A percentile compares a stretch with the other conserved stretches of the same genome.
These are phyloP conservation scores for Drosophila infuscata DNA, from an alignment of 2,888 invertebrate species.

Conservation along the genomic window DNA sequence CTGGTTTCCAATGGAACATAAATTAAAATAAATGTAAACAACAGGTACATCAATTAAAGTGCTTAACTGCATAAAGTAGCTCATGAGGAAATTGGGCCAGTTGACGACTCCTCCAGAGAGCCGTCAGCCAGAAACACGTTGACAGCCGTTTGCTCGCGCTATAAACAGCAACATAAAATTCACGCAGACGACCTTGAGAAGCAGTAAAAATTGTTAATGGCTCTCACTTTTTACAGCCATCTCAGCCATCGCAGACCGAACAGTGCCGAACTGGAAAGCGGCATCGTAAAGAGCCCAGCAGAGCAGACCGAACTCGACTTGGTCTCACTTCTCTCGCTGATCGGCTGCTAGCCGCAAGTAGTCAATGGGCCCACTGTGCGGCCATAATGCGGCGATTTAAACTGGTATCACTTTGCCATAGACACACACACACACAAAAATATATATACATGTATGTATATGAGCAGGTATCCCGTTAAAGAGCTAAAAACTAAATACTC, in stretches of 20 bases:
- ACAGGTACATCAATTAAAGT: slow-evolving; percentile 13
- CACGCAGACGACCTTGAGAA: slow-evolving; percentile 83
- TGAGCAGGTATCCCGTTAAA: slow-evolving; percentile 2
- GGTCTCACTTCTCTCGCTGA: slow-evolving; percentile 42
- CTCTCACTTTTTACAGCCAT: slow-evolving; percentile 84
- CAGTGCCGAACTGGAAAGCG: slow-evolving; percentile 56
- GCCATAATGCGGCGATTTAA: slow-evolving; percentile 60
- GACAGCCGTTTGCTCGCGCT: slow-evolving; percentile 45
- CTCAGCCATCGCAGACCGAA: slow-evolving; percentile 66
- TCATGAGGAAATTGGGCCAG: slow-evolving; percentile 66
- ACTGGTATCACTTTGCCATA: slow-evolving; percentile 32
- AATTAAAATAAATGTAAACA: not conserved
- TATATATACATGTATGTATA: not conserved
- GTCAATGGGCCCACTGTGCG: slow-evolving; percentile 67
- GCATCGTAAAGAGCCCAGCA: slow-evolving; percentile 41
- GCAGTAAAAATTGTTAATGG: slow-evolving; percentile 84
- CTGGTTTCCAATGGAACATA: not conserved
- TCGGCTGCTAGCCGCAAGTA: slow-evolving; percentile 66
- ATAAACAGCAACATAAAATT: slow-evolving; percentile 80
- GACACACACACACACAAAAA: not conserved
- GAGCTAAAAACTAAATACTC: slow-evolving; percentile 16
- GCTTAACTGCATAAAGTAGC: slow-evolving; percentile 31
- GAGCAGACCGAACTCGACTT: slow-evolving; percentile 22
- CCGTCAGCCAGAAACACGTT: slow-evolving; percentile 27
- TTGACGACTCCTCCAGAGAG: slow-evolving; percentile 36